Evolutionary conservation across 2,113 vertebrate species (phyloP), one percentile per base, ranked within the genome.

Genomic region (Carassius gibelio): DNA sequence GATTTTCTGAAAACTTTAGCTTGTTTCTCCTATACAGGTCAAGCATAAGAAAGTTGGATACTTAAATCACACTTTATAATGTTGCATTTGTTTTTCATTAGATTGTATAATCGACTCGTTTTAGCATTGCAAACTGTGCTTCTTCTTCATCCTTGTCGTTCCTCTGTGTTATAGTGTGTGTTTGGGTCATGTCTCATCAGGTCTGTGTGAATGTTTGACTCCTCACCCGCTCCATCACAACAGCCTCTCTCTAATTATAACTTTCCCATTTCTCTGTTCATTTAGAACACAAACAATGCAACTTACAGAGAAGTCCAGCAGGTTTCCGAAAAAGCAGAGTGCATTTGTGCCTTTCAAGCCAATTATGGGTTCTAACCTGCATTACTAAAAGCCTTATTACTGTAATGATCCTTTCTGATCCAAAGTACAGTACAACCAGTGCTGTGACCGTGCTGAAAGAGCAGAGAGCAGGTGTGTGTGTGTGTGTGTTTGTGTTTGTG

Each of bases 381-480:
- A 84, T 50, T 48, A 87, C 50, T 87, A 48, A 84, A 55, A 80
- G 45, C 66, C 14, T 55, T 74, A 69, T 74, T 69, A 69, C 26
- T 8, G 69, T 50, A 84, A 75, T 48, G 72, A 69, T 78, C 62
- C 26, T 68, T 62, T 74, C 30, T 68, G 48, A 68, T 64, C 42
- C 36, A 34, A 69, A 82, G 26, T 52, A 82, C 80, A 69, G 23
- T 52, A 82, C 80, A 69, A 82, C 42, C 62, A 21, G 23, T 17
- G 17, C 23, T 17, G 14, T 68, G n/a, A 17, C 38, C 55, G 30
- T 0, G 3, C 57, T n/a, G 52, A 79, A 71, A 42, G 55, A 80
- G 30, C 75, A 62, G 34, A 71, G 48, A 36, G 23, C 7, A 19
- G 52, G 11, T 50, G 48, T 50, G 2, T 48, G 9, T 45, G 45